Conservation (phyloP, 1,140 invertebrate genomes). For the Akabosia matsudoensis region DNA sequence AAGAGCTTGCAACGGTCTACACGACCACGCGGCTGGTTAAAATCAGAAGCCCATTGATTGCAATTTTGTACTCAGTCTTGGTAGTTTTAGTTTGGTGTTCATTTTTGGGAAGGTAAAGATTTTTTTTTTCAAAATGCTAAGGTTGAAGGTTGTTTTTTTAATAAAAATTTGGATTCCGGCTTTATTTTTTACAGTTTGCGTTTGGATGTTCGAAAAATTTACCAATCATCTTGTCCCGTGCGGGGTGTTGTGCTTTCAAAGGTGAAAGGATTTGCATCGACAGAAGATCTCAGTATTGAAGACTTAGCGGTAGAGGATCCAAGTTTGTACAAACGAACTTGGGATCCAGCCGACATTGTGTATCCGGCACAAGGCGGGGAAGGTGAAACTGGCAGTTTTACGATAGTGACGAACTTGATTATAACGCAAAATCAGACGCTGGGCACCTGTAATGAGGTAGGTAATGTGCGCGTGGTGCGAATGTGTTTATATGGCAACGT, state of each 20-base stretch:
- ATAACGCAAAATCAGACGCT: conserved; percentile 55
- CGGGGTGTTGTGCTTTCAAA: conserved; percentile 27
- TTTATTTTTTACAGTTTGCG: conserved; percentile 22
- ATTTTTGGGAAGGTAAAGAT: conserved; percentile 30
- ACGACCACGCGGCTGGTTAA: conserved; percentile 12
- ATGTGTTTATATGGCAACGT: neutral
- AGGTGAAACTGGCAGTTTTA: conserved; percentile 57
- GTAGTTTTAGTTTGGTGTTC: conserved; percentile 31
- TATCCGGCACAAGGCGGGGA: conserved; percentile 26
- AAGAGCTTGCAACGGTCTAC: neutral
- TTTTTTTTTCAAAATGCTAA: no score
- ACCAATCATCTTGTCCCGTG: conserved; percentile 32
- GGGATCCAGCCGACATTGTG: conserved; percentile 33
- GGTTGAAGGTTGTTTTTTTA: neutral
- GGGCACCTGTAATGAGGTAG: conserved; percentile 54
- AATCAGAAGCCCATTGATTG: conserved; percentile 31
- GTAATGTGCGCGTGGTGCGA: neutral
- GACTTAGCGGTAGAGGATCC: conserved; percentile 25
- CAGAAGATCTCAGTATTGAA: conserved; percentile 24
- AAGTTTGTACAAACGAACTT: conserved; percentile 22
- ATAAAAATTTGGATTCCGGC: no score
- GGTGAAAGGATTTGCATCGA: conserved; percentile 33
- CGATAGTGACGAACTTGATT: conserved; percentile 58
- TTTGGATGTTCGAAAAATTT: conserved; percentile 34
- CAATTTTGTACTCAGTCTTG: conserved; percentile 20